These are phyloP conservation scores for Pluvialis apricaria DNA, from an alignment of 2,113 vertebrate species.

Conservation along the genomic window DNA sequence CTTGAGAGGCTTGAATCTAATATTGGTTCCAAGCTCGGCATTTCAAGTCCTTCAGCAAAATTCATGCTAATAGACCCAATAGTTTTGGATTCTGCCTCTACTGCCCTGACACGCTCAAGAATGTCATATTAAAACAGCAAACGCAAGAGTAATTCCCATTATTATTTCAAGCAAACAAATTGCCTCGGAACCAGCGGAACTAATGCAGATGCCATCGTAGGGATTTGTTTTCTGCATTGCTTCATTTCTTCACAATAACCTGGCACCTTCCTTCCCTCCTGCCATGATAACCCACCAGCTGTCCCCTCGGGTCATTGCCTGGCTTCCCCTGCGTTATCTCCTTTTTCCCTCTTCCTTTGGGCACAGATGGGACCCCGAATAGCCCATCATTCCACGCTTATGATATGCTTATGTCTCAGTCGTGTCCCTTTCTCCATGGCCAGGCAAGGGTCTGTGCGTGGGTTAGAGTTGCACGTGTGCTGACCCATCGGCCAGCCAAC, in stretches of 20 bases:
- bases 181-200: neutral
- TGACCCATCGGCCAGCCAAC: rapidly evolving
- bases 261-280: neutral
- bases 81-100: neutral
- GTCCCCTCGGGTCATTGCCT: rapidly evolving
- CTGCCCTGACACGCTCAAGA: neutral
- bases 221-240: neutral
- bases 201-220: neutral
- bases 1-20: slow-evolving; percentile 29
- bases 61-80: neutral
- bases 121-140: neutral
- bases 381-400: neutral
- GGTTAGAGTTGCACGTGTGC: rapidly evolving
- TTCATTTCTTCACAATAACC: neutral
- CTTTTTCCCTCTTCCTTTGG: neutral
- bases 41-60: slow-evolving; percentile 31
- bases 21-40: neutral
- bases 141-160: neutral
- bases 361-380: neutral
- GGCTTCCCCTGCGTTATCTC: neutral
- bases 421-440: neutral
- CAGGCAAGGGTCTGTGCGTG: neutral
- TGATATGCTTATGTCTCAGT: rapidly evolving
- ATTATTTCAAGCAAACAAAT: neutral
- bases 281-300: rapidly evolving